Evolutionary conservation across 2,113 vertebrate genomes (phyloP).

Genomic region (Cochlearius cochlearius): DNA sequence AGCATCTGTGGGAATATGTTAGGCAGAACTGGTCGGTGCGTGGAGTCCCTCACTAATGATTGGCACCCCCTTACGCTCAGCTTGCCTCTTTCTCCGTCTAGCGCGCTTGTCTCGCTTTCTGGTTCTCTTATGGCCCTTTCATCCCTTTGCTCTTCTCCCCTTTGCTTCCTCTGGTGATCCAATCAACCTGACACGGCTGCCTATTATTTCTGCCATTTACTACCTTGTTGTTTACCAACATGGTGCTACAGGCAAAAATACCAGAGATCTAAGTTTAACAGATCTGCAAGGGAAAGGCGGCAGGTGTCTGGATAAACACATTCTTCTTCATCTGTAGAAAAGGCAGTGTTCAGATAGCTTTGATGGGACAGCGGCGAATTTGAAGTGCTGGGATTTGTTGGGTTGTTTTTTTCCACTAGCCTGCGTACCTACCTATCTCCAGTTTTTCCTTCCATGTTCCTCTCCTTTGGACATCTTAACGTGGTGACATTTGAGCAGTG

Average conservation of each 20-base stretch:
- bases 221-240: constrained; percentile 62
- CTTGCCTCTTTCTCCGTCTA: not conserved
- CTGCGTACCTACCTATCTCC: not conserved
- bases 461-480: not conserved
- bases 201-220: constrained; percentile 54
- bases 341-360: constrained; percentile 23
- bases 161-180: constrained; percentile 20
- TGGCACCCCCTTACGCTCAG: not conserved
- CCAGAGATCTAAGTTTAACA: constrained; percentile 32
- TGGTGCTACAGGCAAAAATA: constrained; percentile 52
- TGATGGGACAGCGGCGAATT: not conserved
- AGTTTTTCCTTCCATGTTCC: not conserved
- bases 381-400: not conserved
- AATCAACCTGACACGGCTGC: not conserved
- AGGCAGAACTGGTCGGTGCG: not conserved
- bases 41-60: not conserved
- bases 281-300: constrained; percentile 43
- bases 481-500: not conserved
- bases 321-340: constrained; percentile 38
- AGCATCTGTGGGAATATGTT: constrained; percentile 12
- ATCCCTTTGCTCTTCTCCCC: constrained; percentile 16
- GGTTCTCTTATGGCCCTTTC: constrained; percentile 29
- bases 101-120: not conserved
- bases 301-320: constrained; percentile 38
- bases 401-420: not conserved